Evolutionary conservation across 2,888 invertebrate species (phyloP).

Genomic region (Heterodera filipjevi): DNA sequence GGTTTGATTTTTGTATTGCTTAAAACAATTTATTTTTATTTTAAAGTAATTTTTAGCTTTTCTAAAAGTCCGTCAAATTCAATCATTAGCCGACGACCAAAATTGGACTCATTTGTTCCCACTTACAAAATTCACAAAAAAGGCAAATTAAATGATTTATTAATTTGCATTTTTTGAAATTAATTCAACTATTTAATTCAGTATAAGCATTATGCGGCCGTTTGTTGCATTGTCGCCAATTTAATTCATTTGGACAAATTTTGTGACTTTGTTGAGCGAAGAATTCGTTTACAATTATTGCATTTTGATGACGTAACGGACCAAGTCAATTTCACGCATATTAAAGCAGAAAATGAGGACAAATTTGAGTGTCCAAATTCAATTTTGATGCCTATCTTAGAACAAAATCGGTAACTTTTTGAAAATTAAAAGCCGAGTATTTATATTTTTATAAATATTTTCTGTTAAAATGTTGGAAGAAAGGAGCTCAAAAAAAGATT

Average conservation of each 20-base stretch:
- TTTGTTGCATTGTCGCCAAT: slow-evolving; percentile 3
- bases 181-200: too few species aligned
- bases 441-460: neutral
- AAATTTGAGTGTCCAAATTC: neutral
- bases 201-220: neutral
- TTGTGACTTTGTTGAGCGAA: neutral
- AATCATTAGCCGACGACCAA: neutral
- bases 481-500: too few species aligned
- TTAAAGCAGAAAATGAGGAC: neutral
- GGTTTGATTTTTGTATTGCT: neutral
- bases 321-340: neutral
- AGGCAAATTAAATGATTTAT: neutral
- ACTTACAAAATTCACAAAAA: neutral
- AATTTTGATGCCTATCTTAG: neutral
- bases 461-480: neutral
- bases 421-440: neutral
- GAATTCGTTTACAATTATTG: neutral
- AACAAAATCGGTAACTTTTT: neutral
- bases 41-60: neutral
- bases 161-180: neutral
- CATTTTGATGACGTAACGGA: neutral
- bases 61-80: neutral
- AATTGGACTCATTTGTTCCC: neutral
- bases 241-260: neutral
- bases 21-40: neutral